A percentile compares a stretch with the other conserved stretches of the same genome.
Conservation (phyloP, 1,140 invertebrate species). For the Neodiprion pinetum region DNA sequence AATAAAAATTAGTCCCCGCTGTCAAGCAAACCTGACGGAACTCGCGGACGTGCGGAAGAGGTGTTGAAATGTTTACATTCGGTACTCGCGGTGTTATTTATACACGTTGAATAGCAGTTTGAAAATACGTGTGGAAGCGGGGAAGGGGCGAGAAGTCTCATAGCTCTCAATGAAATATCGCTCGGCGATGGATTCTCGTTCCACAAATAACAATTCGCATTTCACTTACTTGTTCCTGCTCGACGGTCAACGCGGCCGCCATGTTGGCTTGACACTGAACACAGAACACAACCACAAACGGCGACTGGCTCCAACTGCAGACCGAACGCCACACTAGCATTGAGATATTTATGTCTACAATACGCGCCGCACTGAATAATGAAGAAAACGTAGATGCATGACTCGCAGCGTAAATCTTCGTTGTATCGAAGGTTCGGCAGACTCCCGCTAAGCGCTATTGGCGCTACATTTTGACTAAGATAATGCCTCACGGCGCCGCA, state of each 20-base stretch:
- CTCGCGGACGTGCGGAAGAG: not conserved
- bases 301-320: not conserved
- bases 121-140: too few species aligned
- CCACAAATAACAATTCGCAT: slow-evolving; percentile 33
- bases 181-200: too few species aligned
- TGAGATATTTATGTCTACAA: too few species aligned
- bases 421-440: too few species aligned
- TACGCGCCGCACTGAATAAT: too few species aligned
- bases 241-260: slow-evolving; percentile 72
- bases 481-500: too few species aligned
- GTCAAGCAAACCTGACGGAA: not conserved
- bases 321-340: not conserved
- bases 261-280: slow-evolving; percentile 56
- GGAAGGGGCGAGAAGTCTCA: too few species aligned
- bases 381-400: too few species aligned
- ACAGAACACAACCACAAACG: not conserved
- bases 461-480: too few species aligned
- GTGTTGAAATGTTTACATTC: not conserved
- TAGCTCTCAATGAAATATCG: too few species aligned
- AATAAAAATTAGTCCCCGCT: not conserved
- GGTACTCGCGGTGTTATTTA: not conserved
- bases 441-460: too few species aligned
- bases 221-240: slow-evolving; percentile 73
- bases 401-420: too few species aligned
- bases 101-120: not conserved